phyloP scores from a whole-genome alignment of 2,797 vertebrate species.

The Pseudocheirus occidentalis region DNA sequence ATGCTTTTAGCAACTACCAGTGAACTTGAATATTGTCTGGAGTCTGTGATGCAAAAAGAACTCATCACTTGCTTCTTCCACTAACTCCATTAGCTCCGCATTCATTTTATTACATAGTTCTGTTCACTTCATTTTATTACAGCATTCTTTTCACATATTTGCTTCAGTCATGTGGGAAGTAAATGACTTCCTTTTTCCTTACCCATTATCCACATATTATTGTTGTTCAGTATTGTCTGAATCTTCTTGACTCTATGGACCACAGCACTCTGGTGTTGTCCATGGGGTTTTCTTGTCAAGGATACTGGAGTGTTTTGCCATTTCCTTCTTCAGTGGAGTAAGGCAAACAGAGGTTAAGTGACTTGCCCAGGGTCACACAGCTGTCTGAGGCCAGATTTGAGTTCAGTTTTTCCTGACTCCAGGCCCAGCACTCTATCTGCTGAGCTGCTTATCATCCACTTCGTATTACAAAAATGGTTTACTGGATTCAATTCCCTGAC shows the following conservation, averaged over 20 bases:
- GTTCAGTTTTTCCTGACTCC: background rate
- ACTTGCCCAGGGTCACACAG: background rate
- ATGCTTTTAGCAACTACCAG: constrained; percentile 5
- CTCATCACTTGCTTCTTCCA: constrained; percentile 27
- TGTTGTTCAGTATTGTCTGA: background rate
- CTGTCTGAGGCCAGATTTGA: background rate
- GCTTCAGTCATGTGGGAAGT: too few species aligned
- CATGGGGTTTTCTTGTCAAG: background rate
- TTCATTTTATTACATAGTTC: constrained; percentile 30
- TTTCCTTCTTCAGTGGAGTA: background rate
- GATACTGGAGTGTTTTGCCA: background rate
- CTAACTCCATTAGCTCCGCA: background rate
- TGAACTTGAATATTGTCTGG: background rate
- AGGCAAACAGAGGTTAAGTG: background rate
- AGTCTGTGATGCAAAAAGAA: constrained; percentile 29
- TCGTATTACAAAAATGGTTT: background rate
- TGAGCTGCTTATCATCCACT: background rate
- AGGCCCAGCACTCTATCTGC: background rate
- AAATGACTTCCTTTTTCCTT: constrained; percentile 8
- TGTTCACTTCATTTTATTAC: constrained; percentile 32
- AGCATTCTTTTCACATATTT: constrained; percentile 24
- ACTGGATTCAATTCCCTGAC: background rate
- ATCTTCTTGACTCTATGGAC: background rate
- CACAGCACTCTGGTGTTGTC: background rate
- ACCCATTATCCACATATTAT: background rate